Conservation (phyloP, 2,888 invertebrate genomes). For the Ephialtes manifestator region DNA sequence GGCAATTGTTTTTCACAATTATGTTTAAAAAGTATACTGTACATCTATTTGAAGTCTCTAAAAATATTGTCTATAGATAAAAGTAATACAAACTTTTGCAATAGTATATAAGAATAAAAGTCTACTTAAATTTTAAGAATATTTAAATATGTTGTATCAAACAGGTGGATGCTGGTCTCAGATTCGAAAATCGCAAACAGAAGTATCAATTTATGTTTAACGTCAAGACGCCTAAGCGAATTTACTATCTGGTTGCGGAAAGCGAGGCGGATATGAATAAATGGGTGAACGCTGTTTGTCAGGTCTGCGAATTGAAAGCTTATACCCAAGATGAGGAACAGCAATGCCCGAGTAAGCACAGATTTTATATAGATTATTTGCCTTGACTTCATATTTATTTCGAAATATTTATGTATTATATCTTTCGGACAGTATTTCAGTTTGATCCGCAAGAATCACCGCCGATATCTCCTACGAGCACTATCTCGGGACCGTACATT, state of each 20-base stretch:
- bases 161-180: constrained; percentile 94
- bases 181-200: constrained; percentile 93
- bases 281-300: constrained; percentile 98
- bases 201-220: constrained; percentile 95
- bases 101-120: not conserved
- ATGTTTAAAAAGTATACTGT: no score
- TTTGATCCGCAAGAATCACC: constrained; percentile 87
- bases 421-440: constrained; percentile 79
- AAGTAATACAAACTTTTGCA: not conserved
- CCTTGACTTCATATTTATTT: constrained; percentile 52
- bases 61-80: no score
- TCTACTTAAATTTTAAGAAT: not conserved
- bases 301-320: constrained; percentile 95
- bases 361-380: constrained; percentile 9
- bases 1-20: no score
- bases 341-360: constrained; percentile 83
- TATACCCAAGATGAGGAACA: constrained; percentile 88
- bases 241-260: constrained; percentile 97
- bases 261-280: constrained; percentile 96
- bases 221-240: constrained; percentile 95
- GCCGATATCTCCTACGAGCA: constrained; percentile 89
- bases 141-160: constrained; percentile 22
- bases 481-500: constrained; percentile 93
- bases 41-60: no score
- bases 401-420: constrained; percentile 21